Base-by-base conservation (phyloP, 2,113 vertebrate species). In the Cyrtonyx montezumae region DNA sequence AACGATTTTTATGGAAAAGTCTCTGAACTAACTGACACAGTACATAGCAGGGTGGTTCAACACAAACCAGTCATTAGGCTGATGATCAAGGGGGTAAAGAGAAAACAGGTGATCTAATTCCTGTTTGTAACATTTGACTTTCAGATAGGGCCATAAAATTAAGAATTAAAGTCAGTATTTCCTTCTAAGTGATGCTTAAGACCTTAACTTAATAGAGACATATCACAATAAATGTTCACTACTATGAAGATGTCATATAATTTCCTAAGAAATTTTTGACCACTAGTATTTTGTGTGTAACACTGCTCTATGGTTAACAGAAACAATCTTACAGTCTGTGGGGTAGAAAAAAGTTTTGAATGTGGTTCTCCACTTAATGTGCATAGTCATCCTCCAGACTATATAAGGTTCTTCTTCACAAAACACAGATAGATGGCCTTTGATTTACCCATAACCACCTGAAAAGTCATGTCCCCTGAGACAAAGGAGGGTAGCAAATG, bases 11-110 rank as follows among this genome's bases (percentile, higher is more conserved):
- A 49, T 68, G 32, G 53, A 91, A 45, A 75, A 93, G 78, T 84
- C 58, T 66, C 46, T 87, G 81, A 80, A 90, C 78, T 48, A 84
- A 68, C 75, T 40, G 87, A 91, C 88, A 71, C 15, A 0, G 58
- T 1, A 5, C 69, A 77, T 73, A 90, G 87, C 68, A 76, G 48
- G 65, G 51, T 49, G 49, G 70, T 79, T 86, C 49, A 90, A 78
- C 83, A 71, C 79, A 92, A 95, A 92, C 68, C 87, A 91, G 40
- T 90, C 49, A 87, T 93, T 94, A 93, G 65, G 18, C 53, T 83
- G 32, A 61, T 75, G 51, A 61, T 53, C 65, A 92, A 90, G 65
- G 85, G 32, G 45, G 77, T 88, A 79, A 94, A 85, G 81, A 63
- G 45, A 59, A 85, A 89, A 61, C 48, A 90, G 82, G 84, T 85